These are phyloP conservation scores for Dinocampus coccinellae DNA, from an alignment of 2,888 invertebrate species.

Conservation along the genomic window DNA sequence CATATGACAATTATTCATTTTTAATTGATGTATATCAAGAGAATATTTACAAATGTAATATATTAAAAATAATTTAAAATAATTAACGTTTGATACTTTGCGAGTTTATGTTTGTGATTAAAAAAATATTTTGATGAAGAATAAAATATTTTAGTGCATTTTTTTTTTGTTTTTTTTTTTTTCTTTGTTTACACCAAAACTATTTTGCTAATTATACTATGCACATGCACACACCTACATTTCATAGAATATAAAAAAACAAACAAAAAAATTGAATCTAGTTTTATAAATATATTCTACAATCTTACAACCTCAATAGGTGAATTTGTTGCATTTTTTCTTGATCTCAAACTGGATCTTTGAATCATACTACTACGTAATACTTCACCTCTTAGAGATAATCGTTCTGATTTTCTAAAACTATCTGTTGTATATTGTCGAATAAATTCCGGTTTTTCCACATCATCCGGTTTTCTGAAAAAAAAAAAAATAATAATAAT, in stretches of 20 bases:
- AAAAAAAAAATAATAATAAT: neutral
- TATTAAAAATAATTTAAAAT: too few species aligned
- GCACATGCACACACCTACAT: too few species aligned
- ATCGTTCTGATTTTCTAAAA: slow-evolving; percentile 72
- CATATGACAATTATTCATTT: too few species aligned
- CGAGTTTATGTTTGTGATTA: too few species aligned
- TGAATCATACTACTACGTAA: slow-evolving; percentile 73
- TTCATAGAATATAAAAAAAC: too few species aligned
- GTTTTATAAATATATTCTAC: slow-evolving; percentile 34
- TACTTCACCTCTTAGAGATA: slow-evolving; percentile 77
- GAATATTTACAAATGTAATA: too few species aligned
- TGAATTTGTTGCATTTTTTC: slow-evolving; percentile 53
- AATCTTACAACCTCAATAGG: slow-evolving; percentile 56
- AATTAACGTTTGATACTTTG: neutral
- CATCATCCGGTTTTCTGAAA: slow-evolving; percentile 64
- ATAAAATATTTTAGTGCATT: too few species aligned
- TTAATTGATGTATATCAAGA: too few species aligned
- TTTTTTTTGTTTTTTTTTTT: too few species aligned
- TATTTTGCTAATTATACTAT: too few species aligned
- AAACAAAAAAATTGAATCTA: neutral
- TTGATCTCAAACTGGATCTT: slow-evolving; percentile 71
- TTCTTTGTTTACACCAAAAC: too few species aligned
- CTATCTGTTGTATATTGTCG: slow-evolving; percentile 61
- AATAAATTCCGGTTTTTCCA: slow-evolving; percentile 57
- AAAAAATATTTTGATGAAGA: too few species aligned